phyloP scores from a whole-genome alignment of 2,797 vertebrate species.

The Microctenopoma steveboyesi region DNA sequence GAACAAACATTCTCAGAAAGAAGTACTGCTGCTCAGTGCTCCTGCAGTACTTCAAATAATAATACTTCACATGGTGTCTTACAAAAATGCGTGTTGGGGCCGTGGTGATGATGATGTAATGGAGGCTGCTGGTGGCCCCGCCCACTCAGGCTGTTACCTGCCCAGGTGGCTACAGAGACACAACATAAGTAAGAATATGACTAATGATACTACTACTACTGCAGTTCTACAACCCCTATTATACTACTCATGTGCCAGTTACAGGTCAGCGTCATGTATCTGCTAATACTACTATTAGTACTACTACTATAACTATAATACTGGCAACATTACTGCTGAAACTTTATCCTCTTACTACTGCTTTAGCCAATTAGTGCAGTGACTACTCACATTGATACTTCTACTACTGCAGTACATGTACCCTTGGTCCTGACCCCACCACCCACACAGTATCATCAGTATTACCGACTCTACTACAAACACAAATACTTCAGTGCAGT shows the following conservation, averaged over 20 bases:
- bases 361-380: not conserved
- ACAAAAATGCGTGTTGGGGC: slow-evolving; percentile 76
- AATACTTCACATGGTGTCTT: slow-evolving; percentile 30
- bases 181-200: slow-evolving; percentile 2
- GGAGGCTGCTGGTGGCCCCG: slow-evolving; percentile 68
- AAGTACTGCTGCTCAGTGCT: not conserved
- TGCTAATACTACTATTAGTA: not conserved
- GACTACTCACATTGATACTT: not conserved
- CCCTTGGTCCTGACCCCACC: not conserved
- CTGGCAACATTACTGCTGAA: no score
- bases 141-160: slow-evolving; percentile 62
- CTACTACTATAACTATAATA: no score
- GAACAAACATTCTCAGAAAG: slow-evolving; percentile 12
- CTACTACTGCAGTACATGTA: not conserved
- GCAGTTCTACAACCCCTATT: no score
- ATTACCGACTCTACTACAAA: not conserved
- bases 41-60: no score
- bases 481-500: not conserved
- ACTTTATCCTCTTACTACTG: not conserved
- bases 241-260: no score
- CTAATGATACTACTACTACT: not conserved
- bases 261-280: not conserved
- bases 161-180: slow-evolving; percentile 68
- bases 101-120: slow-evolving; percentile 70
- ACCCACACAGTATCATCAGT: not conserved